phyloP scores from a whole-genome alignment of 2,888 invertebrate genomes.

The Strigamia crassipes region DNA sequence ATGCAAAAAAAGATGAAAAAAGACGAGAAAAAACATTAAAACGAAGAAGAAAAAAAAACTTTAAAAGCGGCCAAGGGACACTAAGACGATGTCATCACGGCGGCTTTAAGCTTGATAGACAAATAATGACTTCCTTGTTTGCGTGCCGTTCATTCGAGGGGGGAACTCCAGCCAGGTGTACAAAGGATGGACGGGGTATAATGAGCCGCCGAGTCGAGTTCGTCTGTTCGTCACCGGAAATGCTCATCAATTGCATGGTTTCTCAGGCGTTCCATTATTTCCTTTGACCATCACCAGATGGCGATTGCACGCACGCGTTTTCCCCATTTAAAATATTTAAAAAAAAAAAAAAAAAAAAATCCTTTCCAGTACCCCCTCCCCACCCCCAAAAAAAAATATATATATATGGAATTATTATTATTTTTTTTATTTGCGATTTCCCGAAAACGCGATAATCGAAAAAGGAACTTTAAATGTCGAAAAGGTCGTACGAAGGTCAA shows the following conservation, averaged over 20 bases:
- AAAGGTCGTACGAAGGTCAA: constrained; percentile 11
- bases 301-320: background rate
- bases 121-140: constrained; percentile 42
- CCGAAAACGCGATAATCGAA: too few species aligned
- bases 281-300: constrained; percentile 33
- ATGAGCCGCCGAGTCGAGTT: background rate
- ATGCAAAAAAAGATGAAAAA: background rate
- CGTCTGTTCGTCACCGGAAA: background rate
- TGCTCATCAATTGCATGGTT: constrained; percentile 38
- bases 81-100: background rate
- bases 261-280: constrained; percentile 28
- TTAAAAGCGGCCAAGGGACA: background rate
- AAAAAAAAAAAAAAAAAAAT: background rate
- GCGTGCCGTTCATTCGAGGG: constrained; percentile 23
- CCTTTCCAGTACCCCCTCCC: background rate
- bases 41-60: background rate
- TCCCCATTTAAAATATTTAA: background rate
- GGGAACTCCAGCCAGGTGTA: background rate
- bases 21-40: background rate
- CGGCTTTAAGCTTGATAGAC: constrained; percentile 40
- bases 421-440: too few species aligned
- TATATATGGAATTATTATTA: too few species aligned
- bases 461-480: too few species aligned
- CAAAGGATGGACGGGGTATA: background rate
- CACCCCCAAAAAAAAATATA: background rate